These are phyloP conservation scores for Brachionus koreanus DNA, from an alignment of 1,140 invertebrate genomes.

Conservation along the genomic window DNA sequence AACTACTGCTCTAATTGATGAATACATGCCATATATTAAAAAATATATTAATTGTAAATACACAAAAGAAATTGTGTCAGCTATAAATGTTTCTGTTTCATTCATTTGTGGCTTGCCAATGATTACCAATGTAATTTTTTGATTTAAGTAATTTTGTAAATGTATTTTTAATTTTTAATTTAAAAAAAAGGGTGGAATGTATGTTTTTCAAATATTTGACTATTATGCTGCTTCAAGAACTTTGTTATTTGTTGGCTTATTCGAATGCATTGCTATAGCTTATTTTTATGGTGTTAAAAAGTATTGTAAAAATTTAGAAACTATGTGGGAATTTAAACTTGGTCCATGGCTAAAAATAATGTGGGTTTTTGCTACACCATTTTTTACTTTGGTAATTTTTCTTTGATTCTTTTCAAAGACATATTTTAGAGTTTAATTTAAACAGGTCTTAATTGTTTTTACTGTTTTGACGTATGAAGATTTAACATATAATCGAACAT, in stretches of 20 bases:
- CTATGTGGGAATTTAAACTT: slow-evolving; percentile 20
- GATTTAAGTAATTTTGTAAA: slow-evolving; percentile 48
- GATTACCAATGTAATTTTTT: slow-evolving; percentile 65
- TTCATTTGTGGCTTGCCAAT: slow-evolving; percentile 68
- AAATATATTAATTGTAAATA: slow-evolving; percentile 51
- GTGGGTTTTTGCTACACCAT: slow-evolving; percentile 71
- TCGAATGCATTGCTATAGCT: slow-evolving; percentile 70
- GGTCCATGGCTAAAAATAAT: slow-evolving; percentile 62
- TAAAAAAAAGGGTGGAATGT: slow-evolving; percentile 67
- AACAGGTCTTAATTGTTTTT: slow-evolving; percentile 72
- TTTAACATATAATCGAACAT: slow-evolving; percentile 50
- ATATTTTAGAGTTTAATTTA: slow-evolving; percentile 43
- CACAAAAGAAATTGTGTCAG: slow-evolving; percentile 62
- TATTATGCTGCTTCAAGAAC: slow-evolving; percentile 67
- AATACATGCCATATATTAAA: slow-evolving; percentile 61
- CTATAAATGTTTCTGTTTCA: slow-evolving; percentile 63
- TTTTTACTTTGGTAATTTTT: slow-evolving; percentile 63
- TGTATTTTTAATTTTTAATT: background rate
- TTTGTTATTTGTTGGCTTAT: slow-evolving; percentile 68
- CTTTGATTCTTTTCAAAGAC: slow-evolving; percentile 2
- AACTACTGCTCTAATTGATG: slow-evolving; percentile 70
- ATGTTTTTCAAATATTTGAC: slow-evolving; percentile 71
- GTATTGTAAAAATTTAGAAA: slow-evolving; percentile 42
- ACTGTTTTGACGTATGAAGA: slow-evolving; percentile 73
- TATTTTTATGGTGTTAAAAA: slow-evolving; percentile 67